These are phyloP conservation scores for Bombylius discolor DNA, from an alignment of 2,888 invertebrate genomes.

Conservation along the genomic window DNA sequence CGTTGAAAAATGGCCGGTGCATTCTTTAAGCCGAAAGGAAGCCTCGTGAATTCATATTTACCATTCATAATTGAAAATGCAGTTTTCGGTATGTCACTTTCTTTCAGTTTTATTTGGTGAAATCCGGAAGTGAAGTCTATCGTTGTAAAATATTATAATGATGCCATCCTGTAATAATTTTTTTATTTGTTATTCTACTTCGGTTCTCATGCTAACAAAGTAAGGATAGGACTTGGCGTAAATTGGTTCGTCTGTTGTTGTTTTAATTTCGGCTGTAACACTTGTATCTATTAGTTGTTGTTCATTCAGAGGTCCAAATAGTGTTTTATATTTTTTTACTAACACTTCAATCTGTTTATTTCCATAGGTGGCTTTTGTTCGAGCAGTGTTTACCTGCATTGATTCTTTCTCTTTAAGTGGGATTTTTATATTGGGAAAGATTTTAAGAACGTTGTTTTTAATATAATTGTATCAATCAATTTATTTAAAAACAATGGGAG, in stretches of 20 bases:
- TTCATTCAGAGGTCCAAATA: conserved; percentile 10
- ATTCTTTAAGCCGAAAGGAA: neutral
- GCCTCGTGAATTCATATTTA: conserved; percentile 4
- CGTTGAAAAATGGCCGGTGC: conserved; percentile 13
- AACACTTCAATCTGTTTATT: neutral
- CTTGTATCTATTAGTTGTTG: conserved; percentile 1
- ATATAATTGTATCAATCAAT: no score
- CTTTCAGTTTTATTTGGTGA: conserved; percentile 16
- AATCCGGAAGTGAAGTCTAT: conserved; percentile 17
- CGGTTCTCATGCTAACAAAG: conserved; percentile 23
- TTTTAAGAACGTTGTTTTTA: neutral
- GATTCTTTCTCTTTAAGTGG: conserved; percentile 4
- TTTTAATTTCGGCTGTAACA: conserved; percentile 25
- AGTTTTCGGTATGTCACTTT: conserved; percentile 13
- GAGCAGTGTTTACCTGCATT: neutral
- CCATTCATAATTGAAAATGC: conserved; percentile 14
- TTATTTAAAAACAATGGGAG: no score
- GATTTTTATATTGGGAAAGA: conserved; percentile 1
- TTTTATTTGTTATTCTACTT: conserved; percentile 24
- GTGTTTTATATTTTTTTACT: neutral
- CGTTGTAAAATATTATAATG: conserved; percentile 18
- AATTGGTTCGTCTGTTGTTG: conserved; percentile 19
- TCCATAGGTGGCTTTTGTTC: neutral
- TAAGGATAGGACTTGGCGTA: conserved; percentile 26
- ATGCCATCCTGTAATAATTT: conserved; percentile 22